Evolutionary conservation across 2,797 vertebrate genomes (phyloP), one percentile per base, ranked within the genome.

Genomic region (Gymnothorax javanicus): DNA sequence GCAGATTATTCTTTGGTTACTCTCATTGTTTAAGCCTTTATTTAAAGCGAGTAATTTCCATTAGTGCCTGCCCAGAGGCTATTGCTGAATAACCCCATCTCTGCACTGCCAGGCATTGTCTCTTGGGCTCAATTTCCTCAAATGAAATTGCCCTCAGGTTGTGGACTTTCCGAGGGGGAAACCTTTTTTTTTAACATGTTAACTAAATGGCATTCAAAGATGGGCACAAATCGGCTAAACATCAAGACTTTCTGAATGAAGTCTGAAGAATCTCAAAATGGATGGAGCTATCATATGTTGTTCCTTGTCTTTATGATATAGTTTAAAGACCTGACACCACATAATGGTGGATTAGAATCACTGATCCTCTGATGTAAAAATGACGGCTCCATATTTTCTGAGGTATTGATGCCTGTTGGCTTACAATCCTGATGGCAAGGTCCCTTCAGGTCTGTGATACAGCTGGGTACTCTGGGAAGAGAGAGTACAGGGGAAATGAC

Each of bases 131-230:
- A 84, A 82, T 89, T 87, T 88, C 86, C 87, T 91, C 87, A 84
- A 69, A 90, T 89, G 85, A 92, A 86, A 86, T 59, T 86, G 86
- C 86, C 90, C 87, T 81, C 77, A 81, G 77, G 50, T 17, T 56
- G 7, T 56, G 52, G 77, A 43, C 15, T 20, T 81, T 81, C 20
- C 52, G 0, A 33, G 77, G 17, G 15, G 15, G 20, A 23, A 56
- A 56, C 11, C 2, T 11, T 52, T 2, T n/a, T n/a, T 54, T 81
- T 81, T 81, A 23, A 54, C 56, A 54, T 20, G 56, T 52, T 23
- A 20, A 56, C 1, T 20, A 50, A 81, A 81, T 12, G 52, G 50
- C 17, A 81, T 17, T 17, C 77, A 23, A 56, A 54, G 52, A 17
- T n/a, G 11, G 77, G 50, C 9, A 54, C 8, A 52, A 81, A 64